Evolutionary conservation across 2,797 vertebrate species (phyloP).

Genomic region (Acridotheres tristis): DNA sequence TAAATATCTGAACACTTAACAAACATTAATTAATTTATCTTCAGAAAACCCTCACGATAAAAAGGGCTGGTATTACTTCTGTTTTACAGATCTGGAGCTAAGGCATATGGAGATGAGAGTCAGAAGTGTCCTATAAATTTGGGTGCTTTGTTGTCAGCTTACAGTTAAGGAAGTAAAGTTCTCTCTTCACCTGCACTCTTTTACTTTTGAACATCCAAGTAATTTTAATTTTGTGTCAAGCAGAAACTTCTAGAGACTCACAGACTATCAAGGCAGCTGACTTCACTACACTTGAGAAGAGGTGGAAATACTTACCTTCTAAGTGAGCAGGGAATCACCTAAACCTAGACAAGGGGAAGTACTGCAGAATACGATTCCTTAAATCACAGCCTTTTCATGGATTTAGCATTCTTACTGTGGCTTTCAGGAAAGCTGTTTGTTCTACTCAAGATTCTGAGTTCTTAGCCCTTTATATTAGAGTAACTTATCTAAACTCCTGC

Average conservation of each 20-base stretch:
- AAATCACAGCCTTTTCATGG: background rate
- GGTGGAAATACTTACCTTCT: background rate
- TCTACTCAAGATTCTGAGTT: background rate
- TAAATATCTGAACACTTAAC: constrained; percentile 68
- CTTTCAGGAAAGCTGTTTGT: background rate
- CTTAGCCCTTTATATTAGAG: background rate
- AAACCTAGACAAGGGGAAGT: background rate
- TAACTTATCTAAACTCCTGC: background rate
- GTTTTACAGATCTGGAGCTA: background rate
- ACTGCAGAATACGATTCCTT: background rate
- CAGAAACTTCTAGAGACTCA: background rate
- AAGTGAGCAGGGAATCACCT: background rate
- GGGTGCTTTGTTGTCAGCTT: background rate
- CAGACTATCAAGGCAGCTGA: background rate
- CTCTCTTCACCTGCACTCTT: background rate
- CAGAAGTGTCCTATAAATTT: background rate
- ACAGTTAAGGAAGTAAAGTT: background rate
- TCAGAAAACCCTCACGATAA: background rate
- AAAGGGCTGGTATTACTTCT: constrained; percentile 24
- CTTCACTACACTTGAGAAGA: background rate
- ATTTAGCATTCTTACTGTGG: background rate
- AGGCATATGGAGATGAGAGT: background rate
- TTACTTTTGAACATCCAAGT: background rate
- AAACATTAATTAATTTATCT: constrained; percentile 70
- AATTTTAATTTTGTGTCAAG: background rate